A percentile compares a stretch with the other conserved stretches of the same genome.
phyloP scores from a whole-genome alignment of 2,113 vertebrate genomes.

The Cochlearius cochlearius region DNA sequence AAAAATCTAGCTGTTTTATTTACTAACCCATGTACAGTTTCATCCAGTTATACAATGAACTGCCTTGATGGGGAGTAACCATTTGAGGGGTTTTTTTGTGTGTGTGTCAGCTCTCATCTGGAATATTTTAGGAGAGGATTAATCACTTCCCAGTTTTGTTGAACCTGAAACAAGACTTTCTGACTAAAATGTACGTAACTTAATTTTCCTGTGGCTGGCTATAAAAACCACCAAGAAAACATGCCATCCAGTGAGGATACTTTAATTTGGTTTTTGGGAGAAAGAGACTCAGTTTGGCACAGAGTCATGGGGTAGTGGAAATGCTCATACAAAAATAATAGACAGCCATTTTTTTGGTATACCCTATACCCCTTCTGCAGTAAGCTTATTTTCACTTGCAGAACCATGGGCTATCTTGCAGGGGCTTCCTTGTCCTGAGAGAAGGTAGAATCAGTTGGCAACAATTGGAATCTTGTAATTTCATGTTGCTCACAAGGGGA shows the following conservation, averaged over 20 bases:
- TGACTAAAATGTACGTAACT: slow-evolving; percentile 43
- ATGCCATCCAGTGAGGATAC: slow-evolving; percentile 14
- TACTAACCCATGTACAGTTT: not conserved
- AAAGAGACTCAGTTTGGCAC: slow-evolving; percentile 29
- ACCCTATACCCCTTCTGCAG: not conserved
- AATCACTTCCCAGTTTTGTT: slow-evolving; percentile 65
- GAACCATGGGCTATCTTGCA: not conserved
- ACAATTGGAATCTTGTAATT: not conserved
- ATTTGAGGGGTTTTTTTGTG: not conserved
- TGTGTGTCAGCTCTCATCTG: slow-evolving; percentile 29
- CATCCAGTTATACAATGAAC: not conserved
- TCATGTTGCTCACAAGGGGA: not conserved
- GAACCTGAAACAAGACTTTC: slow-evolving; percentile 48
- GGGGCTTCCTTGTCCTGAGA: not conserved
- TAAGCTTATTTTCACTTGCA: not conserved
- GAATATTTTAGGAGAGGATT: slow-evolving; percentile 59
- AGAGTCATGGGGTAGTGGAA: not conserved
- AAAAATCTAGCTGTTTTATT: not conserved
- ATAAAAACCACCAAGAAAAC: slow-evolving; percentile 44
- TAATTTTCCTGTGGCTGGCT: slow-evolving; percentile 54
- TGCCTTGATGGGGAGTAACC: not conserved
- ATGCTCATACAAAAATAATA: not conserved
- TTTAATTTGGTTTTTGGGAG: slow-evolving; percentile 37
- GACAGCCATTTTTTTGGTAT: not conserved
- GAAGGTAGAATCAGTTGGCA: not conserved